phyloP scores from a whole-genome alignment of 2,113 vertebrate species.

The Larimichthys polyactis region DNA sequence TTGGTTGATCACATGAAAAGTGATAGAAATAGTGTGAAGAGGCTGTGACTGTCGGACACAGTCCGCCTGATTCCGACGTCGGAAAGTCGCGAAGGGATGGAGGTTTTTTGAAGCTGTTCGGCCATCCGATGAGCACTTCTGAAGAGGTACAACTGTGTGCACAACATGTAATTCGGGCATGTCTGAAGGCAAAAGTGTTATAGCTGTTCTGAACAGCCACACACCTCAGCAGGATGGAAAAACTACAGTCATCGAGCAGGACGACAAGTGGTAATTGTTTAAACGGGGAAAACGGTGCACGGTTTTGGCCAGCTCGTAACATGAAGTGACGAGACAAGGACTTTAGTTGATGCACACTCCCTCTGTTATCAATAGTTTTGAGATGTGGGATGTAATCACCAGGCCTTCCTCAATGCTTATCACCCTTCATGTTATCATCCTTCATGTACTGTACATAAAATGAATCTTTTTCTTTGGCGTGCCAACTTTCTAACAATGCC shows the following conservation, averaged over 20 bases:
- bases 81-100: background rate
- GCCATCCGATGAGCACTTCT: background rate
- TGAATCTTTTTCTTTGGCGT: background rate
- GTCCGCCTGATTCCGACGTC: background rate
- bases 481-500: background rate
- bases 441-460: background rate
- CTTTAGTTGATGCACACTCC: background rate
- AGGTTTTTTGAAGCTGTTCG: background rate
- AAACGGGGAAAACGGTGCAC: background rate
- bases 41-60: background rate
- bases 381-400: slow-evolving; percentile 5
- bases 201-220: background rate
- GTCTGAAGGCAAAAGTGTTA: background rate
- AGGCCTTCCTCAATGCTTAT: background rate
- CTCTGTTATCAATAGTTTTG: background rate
- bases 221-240: background rate
- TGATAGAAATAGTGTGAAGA: background rate
- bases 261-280: background rate
- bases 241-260: background rate
- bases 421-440: background rate
- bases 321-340: background rate
- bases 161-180: background rate
- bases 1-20: background rate
- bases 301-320: too few species aligned
- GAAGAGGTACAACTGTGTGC: background rate